Conservation (phyloP, 2,113 vertebrate species). For the Oncorhynchus keta region DNA sequence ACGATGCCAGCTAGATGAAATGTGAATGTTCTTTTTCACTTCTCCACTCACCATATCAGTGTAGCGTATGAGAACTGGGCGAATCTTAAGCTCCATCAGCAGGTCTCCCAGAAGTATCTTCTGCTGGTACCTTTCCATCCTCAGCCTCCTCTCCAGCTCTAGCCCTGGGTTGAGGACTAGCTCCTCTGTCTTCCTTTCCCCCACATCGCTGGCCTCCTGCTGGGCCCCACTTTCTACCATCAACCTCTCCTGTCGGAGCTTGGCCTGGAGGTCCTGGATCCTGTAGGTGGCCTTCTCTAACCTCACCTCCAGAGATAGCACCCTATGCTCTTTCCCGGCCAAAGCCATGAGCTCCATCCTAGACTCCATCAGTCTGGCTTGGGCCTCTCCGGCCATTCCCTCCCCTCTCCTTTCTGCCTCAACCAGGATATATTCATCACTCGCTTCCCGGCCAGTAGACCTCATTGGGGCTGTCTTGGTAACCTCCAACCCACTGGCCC, state of each 20-base stretch:
- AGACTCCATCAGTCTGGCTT: neutral
- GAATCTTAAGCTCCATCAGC: neutral
- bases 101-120: neutral
- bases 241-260: neutral
- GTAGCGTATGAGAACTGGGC: neutral
- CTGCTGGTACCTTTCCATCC: neutral
- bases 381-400: neutral
- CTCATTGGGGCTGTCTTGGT: neutral
- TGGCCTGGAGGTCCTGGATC: neutral
- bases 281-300: neutral
- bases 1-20: neutral
- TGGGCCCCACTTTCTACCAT: neutral
- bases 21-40: neutral
- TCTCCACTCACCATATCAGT: neutral
- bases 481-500: neutral
- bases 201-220: neutral
- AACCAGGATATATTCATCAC: neutral
- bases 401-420: neutral
- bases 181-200: neutral
- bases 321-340: neutral
- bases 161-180: neutral
- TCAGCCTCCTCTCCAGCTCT: neutral
- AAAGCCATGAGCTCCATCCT: neutral
- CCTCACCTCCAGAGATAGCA: neutral
- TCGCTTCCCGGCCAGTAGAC: neutral